Base-by-base conservation (phyloP, 1,140 invertebrate species). In the Sinonovacula constricta region DNA sequence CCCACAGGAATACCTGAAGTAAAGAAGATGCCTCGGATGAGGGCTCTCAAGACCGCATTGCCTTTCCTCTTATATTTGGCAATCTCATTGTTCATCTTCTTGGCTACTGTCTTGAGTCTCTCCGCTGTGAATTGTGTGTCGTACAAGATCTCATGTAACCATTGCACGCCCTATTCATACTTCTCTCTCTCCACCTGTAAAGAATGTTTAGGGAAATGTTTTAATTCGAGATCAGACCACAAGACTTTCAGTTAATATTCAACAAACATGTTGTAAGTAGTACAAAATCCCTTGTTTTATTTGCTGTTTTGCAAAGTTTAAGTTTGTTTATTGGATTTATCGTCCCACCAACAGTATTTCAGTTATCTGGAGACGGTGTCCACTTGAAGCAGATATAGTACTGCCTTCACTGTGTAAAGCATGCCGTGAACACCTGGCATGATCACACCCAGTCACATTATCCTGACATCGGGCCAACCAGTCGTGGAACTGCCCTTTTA, bases 111-210 rank as follows among this genome's bases (percentile, higher is more conserved):
- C 85, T 94, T 93, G 4, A 97, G 88, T 84, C 96, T 92, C 51
- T 96, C 94, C 26, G 93, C 91, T 4, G 93, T 94, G 68, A 97
- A 94, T 76, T 94, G 92, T 15, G 94, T 93, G 3, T 94, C 86
- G 82, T 94, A 95, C 12, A 97, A 88, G 0, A 97, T 89, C 81
- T 96, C 94, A 81, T 94, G 93, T 15, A 97, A 88, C 94, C 95
- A 96, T 59, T 94, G 91, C 1, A 97, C 93, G 0, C 95, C 94
- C 84, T 93, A 93, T 4, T 93, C 92, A 87, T 96, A 97, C 85
- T 96, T 95, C 45, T 93, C 91, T 14, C 94, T 92, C 90, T 96
- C 95, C 28, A 95, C 92, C 95, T 96, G 84, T 54, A 91, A 45
- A 45, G 39, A 45, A n/a, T n/a, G n/a, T n/a, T n/a, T n/a, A n/a